These are phyloP conservation scores for Halcyon smyrnensis DNA, from an alignment of 2,797 vertebrate species.

Conservation along the genomic window DNA sequence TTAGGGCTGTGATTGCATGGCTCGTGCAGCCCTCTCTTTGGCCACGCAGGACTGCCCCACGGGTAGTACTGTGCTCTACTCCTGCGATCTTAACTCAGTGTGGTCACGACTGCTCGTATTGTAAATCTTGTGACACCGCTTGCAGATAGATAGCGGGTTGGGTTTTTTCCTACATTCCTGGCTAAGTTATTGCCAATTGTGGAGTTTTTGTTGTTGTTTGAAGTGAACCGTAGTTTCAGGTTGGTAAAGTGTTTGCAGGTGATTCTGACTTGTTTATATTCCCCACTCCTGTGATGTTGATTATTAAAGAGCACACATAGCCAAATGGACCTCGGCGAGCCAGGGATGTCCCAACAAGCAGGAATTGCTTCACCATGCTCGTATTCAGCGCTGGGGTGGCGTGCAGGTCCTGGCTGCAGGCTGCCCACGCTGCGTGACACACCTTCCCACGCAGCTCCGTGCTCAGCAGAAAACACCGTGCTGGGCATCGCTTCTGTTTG, in stretches of 20 bases:
- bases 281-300: background rate
- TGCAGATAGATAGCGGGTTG: rapidly evolving
- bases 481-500: background rate
- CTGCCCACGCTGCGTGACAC: rapidly evolving
- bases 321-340: background rate
- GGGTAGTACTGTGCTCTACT: background rate
- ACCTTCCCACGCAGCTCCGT: background rate
- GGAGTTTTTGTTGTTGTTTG: background rate
- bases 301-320: background rate
- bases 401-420: background rate
- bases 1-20: background rate
- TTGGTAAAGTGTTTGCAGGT: background rate
- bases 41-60: background rate
- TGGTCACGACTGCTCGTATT: background rate
- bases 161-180: background rate
- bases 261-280: background rate
- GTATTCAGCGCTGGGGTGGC: background rate
- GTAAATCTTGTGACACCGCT: background rate
- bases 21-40: background rate
- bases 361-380: background rate
- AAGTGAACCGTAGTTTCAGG: background rate
- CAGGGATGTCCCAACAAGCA: slow-evolving; percentile 8
- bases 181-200: background rate
- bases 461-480: background rate
- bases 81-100: background rate